Conservation (phyloP, 2,888 invertebrate genomes). For the Meiosimyza platycephala region DNA sequence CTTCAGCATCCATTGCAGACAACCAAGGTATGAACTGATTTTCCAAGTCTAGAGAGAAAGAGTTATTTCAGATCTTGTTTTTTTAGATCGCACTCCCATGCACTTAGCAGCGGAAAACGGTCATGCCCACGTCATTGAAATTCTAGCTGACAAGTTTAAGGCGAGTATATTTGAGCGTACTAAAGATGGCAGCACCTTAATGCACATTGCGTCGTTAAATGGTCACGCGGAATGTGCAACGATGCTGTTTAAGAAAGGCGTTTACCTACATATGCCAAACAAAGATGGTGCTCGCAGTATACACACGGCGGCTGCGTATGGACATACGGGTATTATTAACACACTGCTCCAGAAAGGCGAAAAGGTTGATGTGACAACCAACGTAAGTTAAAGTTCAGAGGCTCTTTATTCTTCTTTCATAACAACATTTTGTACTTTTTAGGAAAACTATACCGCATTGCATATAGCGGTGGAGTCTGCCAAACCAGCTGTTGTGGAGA, state of each 20-base stretch:
- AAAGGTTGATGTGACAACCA: conserved; percentile 94
- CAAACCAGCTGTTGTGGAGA: conserved; percentile 95
- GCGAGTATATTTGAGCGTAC: conserved; percentile 96
- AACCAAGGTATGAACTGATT: conserved; percentile 76
- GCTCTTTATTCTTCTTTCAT: not conserved
- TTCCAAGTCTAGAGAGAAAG: not conserved
- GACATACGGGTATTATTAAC: conserved; percentile 97
- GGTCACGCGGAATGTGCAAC: conserved; percentile 99
- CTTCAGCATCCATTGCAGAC: conserved; percentile 94
- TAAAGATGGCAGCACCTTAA: conserved; percentile 97
- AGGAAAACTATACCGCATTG: conserved; percentile 98
- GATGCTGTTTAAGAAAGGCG: conserved; percentile 98
- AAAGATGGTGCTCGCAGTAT: conserved; percentile 95
- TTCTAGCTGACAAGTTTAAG: conserved; percentile 96
- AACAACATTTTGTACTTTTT: conserved; percentile 12
- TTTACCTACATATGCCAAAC: conserved; percentile 99
- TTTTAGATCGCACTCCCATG: conserved; percentile 91
- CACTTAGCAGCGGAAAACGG: conserved; percentile 98
- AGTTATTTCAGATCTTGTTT: conserved; percentile 31
- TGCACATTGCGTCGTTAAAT: conserved; percentile 97
- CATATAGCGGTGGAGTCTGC: conserved; percentile 97
- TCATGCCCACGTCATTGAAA: conserved; percentile 94
- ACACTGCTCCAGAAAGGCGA: conserved; percentile 96
- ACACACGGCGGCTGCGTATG: conserved; percentile 96
- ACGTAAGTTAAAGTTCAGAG: conserved; percentile 72